Evolutionary conservation across 1,140 invertebrate species (phyloP), one percentile per base, ranked within the genome.

Genomic region (Conus ventricosus): DNA sequence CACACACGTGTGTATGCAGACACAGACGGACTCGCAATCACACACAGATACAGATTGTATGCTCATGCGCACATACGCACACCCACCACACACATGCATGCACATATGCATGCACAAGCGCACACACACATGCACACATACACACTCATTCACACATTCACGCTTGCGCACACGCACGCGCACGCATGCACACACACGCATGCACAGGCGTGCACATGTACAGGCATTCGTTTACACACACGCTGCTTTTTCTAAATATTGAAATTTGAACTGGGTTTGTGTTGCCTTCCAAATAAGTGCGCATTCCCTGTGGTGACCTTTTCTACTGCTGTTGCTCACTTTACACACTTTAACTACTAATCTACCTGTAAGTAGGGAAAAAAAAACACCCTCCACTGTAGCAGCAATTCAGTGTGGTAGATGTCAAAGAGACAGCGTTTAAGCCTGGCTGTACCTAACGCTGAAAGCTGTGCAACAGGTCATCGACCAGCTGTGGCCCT

Each of bases 401-500:
- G 39, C 39, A 39, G 39, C 39, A 39, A 39, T 39, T 39, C 39
- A 39, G 39, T 39, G 39, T 39, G 3, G 39, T 39, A 39, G 39
- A 39, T 39, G 3, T 39, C 39, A 39, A 39, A 39, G 39, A 39
- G 39, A 39, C 39, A 39, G 39, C 0, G 0, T 39, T 39, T 39
- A 39, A 39, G 39, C 39, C 39, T 39, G 39, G 39, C 39, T 39
- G 39, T 39, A 39, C 39, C 0, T 39, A 39, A 39, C 39, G 3
- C 39, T 39, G 39, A 39, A 0, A 39, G 39, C 39, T 39, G 39
- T 39, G 39, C 57, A 76, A 7, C 94, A 98, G 98, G 97, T 99
- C 87, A 95, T 99, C 3, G 84, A 90, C 54, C 93, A 99, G 96
- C 96, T 99, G 80, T 99, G 98, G 99, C 98, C 98, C 23, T 98